Evolutionary conservation across 2,888 invertebrate species (phyloP).

Genomic region (Yponomeuta sedellus): DNA sequence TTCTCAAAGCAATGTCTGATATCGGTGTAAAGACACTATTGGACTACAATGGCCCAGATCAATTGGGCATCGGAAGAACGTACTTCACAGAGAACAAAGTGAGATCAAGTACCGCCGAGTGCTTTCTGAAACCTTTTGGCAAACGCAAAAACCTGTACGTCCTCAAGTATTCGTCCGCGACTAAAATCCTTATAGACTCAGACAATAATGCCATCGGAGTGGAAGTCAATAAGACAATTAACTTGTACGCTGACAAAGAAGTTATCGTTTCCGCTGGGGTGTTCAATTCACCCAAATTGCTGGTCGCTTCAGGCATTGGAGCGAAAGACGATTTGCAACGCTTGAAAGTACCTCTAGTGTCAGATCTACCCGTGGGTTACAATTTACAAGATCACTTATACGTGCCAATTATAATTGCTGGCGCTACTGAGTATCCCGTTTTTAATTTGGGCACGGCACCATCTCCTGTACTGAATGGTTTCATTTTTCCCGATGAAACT

Average conservation of each 20-base stretch:
- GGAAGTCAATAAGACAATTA: not conserved
- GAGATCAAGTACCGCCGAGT: constrained; percentile 4
- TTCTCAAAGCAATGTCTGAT: not conserved
- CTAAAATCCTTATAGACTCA: constrained; percentile 10
- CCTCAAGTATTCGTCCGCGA: not conserved
- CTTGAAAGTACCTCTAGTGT: not conserved
- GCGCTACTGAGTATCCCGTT: not conserved
- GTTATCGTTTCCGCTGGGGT: constrained; percentile 9
- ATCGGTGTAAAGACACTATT: constrained; percentile 8
- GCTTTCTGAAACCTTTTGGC: not conserved
- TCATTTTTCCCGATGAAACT: not conserved
- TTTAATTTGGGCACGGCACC: not conserved
- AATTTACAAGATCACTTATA: constrained; percentile 6
- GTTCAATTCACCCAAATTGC: constrained; percentile 8
- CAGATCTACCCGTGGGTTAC: constrained; percentile 6
- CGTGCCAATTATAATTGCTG: not conserved
- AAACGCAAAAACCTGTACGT: not conserved
- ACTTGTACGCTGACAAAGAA: constrained; percentile 9
- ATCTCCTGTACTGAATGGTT: not conserved
- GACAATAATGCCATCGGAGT: constrained; percentile 7
- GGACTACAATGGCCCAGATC: constrained; percentile 6
- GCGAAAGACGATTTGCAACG: constrained; percentile 7
- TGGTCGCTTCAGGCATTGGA: constrained; percentile 11
- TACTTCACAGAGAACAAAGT: constrained; percentile 5
- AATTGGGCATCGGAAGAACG: not conserved